These are phyloP conservation scores for Agrotis puta DNA, from an alignment of 2,888 invertebrate genomes.

Conservation along the genomic window DNA sequence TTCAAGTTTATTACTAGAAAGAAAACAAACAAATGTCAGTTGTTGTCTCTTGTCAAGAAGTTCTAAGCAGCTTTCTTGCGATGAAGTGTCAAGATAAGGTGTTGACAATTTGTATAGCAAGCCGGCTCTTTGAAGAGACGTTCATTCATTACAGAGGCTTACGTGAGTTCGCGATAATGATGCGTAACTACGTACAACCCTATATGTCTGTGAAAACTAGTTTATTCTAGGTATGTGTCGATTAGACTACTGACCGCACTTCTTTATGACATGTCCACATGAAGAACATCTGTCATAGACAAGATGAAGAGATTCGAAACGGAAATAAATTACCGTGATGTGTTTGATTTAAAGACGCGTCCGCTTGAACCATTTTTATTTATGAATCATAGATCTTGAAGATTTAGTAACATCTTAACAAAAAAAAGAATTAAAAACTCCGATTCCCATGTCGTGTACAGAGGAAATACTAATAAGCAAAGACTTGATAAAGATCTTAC, in stretches of 20 bases:
- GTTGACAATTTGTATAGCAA: conserved; percentile 49
- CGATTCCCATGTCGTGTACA: conserved; percentile 23
- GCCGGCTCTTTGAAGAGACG: conserved; percentile 32
- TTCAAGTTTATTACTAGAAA: conserved; percentile 26
- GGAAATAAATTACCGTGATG: conserved; percentile 47
- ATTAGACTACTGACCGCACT: conserved; percentile 48
- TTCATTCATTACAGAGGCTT: conserved; percentile 42
- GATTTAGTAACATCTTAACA: conserved; percentile 21
- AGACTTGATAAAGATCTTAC: conserved; percentile 50
- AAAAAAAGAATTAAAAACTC: conserved; percentile 17
- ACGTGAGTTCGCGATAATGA: conserved; percentile 52
- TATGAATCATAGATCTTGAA: conserved; percentile 22
- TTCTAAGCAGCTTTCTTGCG: conserved; percentile 36
- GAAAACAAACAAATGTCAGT: not conserved
- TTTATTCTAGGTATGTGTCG: conserved; percentile 32
- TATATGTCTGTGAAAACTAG: conserved; percentile 31
- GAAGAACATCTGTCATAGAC: conserved; percentile 50
- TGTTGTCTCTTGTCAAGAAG: conserved; percentile 2
- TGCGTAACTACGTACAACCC: conserved; percentile 33
- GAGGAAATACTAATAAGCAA: conserved; percentile 50
- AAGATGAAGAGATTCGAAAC: conserved; percentile 44
- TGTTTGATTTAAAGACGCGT: conserved; percentile 31
- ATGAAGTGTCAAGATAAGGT: conserved; percentile 39
- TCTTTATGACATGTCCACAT: conserved; percentile 24
- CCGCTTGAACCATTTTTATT: conserved; percentile 18